These are phyloP conservation scores for Styela plicata DNA, from an alignment of 23 tunicate species.

Conservation along the genomic window DNA sequence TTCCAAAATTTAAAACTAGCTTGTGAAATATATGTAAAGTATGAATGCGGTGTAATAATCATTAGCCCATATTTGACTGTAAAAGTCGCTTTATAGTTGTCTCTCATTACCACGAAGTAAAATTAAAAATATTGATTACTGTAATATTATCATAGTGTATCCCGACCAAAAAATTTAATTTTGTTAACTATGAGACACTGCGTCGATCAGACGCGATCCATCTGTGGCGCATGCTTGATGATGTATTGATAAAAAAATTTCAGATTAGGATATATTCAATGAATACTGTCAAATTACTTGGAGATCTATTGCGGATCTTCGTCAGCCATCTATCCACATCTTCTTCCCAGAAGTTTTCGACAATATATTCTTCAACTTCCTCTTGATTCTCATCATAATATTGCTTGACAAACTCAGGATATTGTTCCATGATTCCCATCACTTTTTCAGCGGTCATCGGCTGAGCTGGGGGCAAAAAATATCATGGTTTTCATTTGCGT, in stretches of 20 bases:
- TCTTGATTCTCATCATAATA: conserved; percentile 43
- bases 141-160: too few species aligned
- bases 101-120: too few species aligned
- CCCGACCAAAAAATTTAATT: too few species aligned
- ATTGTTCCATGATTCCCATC: conserved; percentile 36
- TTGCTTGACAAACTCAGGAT: conserved; percentile 39
- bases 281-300: neutral
- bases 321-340: conserved; percentile 49
- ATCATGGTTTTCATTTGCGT: neutral
- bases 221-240: too few species aligned
- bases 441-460: conserved; percentile 13
- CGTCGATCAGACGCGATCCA: too few species aligned
- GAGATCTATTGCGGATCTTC: conserved; percentile 15
- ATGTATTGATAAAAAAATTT: neutral
- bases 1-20: too few species aligned
- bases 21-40: too few species aligned
- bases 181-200: too few species aligned
- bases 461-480: neutral
- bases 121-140: too few species aligned
- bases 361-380: conserved; percentile 45
- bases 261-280: neutral
- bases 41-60: too few species aligned
- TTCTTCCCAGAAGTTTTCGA: conserved; percentile 35
- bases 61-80: too few species aligned
- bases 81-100: too few species aligned